Base-by-base conservation (phyloP, 2,888 invertebrate species). In the Steinernema carpocapsae region DNA sequence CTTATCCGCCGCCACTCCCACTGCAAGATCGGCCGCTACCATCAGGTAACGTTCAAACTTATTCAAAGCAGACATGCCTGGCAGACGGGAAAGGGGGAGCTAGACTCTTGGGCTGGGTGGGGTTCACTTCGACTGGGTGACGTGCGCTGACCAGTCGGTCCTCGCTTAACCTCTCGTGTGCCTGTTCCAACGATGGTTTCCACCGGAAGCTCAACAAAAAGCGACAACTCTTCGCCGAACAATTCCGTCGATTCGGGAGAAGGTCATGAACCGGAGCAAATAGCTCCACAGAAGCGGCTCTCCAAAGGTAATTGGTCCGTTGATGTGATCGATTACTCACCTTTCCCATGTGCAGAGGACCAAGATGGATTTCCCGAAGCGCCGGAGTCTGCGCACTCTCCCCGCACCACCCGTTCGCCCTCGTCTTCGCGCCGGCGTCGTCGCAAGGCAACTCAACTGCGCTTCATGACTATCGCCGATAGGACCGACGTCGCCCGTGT, bases 1-100 rank as follows among this genome's bases (percentile, higher is more conserved):
- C 93, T 99, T 93, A 96, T 99, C 86, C 92, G 99, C 80, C 94
- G 95, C 89, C 97, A 99, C 90, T 95, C 97, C 0, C 99, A 99
- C 91, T 90, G 97, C 87, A 92, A 95, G 81, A 95, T 99, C 85
- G 97, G 96, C 1, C 92, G 97, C 83, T 99, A 99, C 90, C 99
- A 99, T 89, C 99, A 97, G 90, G 90, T 90, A 79, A 76, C 42
- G 19, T 75, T n/a, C n/a, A 7, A n/a, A 22, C 3, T 70, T 17
- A 75, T 10, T 48, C 19, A 17, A 48, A 48, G 17, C 48, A 10
- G 48, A 48, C n/a, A 48, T n/a, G 17, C 14, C 7, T 43, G 14
- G 43, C 43, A 43, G 10, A n/a, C n/a, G n/a, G n/a, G n/a, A n/a
- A n/a, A n/a, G n/a, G n/a, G n/a, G n/a, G n/a, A n/a, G n/a, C n/a